Evolutionary conservation across 1,140 invertebrate genomes (phyloP).

Genomic region (Drosophila repletoides): DNA sequence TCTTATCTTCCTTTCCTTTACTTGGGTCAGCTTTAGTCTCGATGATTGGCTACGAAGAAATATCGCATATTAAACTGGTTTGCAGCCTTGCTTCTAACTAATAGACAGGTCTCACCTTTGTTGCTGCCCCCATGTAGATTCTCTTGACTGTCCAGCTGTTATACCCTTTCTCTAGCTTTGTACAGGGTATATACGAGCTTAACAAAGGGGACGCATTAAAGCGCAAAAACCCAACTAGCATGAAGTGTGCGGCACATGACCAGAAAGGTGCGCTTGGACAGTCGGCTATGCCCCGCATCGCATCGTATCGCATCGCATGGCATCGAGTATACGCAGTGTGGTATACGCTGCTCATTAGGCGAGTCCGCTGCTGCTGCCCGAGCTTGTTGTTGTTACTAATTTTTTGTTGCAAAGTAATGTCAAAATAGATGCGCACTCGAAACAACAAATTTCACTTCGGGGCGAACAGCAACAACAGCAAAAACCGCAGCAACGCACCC

Average conservation of each 20-base stretch:
- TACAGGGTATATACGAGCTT: slow-evolving; percentile 18
- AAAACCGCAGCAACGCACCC: slow-evolving; percentile 28
- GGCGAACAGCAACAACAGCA: neutral
- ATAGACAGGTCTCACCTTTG: too few species aligned
- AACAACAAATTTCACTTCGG: slow-evolving; percentile 51
- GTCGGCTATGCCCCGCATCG: slow-evolving; percentile 1
- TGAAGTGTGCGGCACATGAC: slow-evolving; percentile 52
- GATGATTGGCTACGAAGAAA: too few species aligned
- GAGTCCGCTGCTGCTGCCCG: slow-evolving; percentile 18
- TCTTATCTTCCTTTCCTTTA: too few species aligned
- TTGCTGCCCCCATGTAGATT: too few species aligned
- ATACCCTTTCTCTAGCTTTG: neutral
- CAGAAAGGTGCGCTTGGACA: slow-evolving; percentile 43
- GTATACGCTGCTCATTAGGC: slow-evolving; percentile 67
- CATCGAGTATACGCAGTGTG: slow-evolving; percentile 60
- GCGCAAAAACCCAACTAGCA: slow-evolving; percentile 53
- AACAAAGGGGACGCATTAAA: slow-evolving; percentile 49
- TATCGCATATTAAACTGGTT: too few species aligned
- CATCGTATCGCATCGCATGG: slow-evolving; percentile 8
- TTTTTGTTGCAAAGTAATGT: slow-evolving; percentile 55
- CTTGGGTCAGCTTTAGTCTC: too few species aligned
- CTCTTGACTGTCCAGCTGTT: neutral
- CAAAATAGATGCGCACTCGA: slow-evolving; percentile 29
- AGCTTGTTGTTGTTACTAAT: slow-evolving; percentile 48
- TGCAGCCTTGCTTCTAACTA: too few species aligned